Percentiles rank a stretch among this genome's conserved stretches.
Conservation (phyloP, 2,797 vertebrate genomes). For the Anguilla anguilla region DNA sequence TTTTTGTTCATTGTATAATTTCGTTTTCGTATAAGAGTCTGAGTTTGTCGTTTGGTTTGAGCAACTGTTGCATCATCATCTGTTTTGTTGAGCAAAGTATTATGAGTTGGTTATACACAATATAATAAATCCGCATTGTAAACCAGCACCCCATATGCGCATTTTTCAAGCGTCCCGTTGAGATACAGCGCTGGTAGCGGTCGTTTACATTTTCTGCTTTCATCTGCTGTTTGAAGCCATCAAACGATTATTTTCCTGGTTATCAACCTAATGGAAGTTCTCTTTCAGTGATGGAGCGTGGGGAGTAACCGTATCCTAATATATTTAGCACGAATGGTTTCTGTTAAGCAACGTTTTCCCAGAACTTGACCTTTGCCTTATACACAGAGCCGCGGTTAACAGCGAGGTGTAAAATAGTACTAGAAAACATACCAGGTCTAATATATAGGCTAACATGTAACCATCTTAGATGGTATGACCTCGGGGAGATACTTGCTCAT, state of each 20-base stretch:
- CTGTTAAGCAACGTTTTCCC: background rate
- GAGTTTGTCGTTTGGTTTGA: background rate
- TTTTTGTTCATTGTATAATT: background rate
- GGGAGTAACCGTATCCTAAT: background rate
- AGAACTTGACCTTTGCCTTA: background rate
- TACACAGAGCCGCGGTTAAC: background rate
- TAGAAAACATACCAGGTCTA: too few relatives aligned
- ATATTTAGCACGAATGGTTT: background rate
- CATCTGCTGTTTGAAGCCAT: background rate
- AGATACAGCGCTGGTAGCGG: too few relatives aligned
- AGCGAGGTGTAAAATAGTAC: too few relatives aligned
- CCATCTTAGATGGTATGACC: too few relatives aligned
- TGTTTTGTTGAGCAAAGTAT: background rate
- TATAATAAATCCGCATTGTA: background rate
- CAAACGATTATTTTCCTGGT: background rate
- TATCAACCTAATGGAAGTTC: background rate
- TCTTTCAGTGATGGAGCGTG: background rate
- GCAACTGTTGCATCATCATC: background rate
- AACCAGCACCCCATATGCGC: background rate
- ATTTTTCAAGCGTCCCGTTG: too few relatives aligned
- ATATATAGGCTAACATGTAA: too few relatives aligned
- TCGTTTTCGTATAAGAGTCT: background rate
- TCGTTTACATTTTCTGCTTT: background rate
- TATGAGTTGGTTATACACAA: background rate
- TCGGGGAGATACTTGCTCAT: too few relatives aligned